These are phyloP conservation scores for Xiphias gladius DNA, from an alignment of 2,113 vertebrate genomes.

Conservation along the genomic window DNA sequence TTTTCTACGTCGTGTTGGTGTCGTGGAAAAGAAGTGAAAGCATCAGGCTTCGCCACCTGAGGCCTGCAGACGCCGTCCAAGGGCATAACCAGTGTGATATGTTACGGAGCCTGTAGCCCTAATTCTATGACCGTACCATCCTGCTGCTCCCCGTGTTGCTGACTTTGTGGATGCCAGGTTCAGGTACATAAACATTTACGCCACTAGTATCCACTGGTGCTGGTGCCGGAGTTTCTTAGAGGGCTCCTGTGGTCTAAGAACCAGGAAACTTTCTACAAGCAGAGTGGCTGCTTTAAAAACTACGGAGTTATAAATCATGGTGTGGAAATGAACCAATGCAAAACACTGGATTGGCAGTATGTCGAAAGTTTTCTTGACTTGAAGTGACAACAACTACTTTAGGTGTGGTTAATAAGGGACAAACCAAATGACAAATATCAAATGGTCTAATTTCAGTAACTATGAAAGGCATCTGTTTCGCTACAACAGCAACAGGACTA, in stretches of 20 bases:
- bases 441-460: too few relatives aligned
- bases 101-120: conserved; percentile 12
- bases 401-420: neutral
- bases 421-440: neutral
- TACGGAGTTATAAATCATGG: too few relatives aligned
- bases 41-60: conserved; percentile 31
- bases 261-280: neutral
- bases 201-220: neutral
- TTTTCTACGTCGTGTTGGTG: conserved; percentile 46
- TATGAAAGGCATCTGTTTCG: too few relatives aligned
- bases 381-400: too few relatives aligned
- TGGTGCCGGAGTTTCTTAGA: neutral
- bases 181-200: conserved; percentile 28
- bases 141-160: conserved; percentile 13
- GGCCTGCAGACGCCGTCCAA: conserved; percentile 37
- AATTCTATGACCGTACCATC: neutral
- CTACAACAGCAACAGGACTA: too few relatives aligned
- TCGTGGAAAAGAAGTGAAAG: conserved; percentile 33
- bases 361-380: too few relatives aligned
- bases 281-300: neutral
- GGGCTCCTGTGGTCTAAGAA: neutral
- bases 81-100: conserved; percentile 15
- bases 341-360: neutral
- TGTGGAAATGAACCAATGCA: too few relatives aligned
- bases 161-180: conserved; percentile 23